Evolutionary conservation across 2,113 vertebrate species (phyloP).

Genomic region (Dicaeum eximium): DNA sequence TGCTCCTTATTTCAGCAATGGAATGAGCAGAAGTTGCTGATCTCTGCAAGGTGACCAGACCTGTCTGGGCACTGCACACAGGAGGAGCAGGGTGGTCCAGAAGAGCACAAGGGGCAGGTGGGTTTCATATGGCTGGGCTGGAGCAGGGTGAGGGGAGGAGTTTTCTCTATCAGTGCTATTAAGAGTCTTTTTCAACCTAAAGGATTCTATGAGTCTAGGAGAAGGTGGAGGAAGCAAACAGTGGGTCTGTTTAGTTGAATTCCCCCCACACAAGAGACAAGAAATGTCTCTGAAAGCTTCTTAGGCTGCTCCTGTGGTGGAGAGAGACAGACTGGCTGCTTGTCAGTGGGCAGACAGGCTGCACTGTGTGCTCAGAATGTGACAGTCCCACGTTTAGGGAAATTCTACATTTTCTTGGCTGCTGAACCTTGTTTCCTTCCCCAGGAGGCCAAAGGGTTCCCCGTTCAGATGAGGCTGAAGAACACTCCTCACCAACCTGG

Average conservation of each 20-base stretch:
- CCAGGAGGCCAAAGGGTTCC: neutral
- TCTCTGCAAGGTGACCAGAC: neutral
- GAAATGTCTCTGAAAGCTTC: neutral
- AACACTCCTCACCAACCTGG: rapidly evolving
- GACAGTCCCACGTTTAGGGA: neutral
- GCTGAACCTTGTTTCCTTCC: no score
- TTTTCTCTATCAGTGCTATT: rapidly evolving
- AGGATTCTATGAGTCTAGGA: neutral
- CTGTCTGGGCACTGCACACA: rapidly evolving
- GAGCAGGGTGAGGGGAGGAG: neutral
- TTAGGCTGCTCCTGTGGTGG: neutral
- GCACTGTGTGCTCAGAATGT: neutral
- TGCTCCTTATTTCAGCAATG: neutral
- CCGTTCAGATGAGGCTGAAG: neutral
- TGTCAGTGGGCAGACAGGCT: rapidly evolving
- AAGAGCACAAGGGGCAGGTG: neutral
- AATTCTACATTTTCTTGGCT: neutral
- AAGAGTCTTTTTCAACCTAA: neutral
- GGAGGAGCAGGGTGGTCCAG: neutral
- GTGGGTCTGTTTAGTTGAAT: neutral
- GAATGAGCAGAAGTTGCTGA: neutral
- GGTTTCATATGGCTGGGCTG: neutral
- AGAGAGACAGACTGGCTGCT: neutral
- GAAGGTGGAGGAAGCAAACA: neutral
- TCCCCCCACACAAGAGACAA: neutral